These are phyloP conservation scores for Ormyrus labotus DNA, from an alignment of 2,888 invertebrate species.

Conservation along the genomic window DNA sequence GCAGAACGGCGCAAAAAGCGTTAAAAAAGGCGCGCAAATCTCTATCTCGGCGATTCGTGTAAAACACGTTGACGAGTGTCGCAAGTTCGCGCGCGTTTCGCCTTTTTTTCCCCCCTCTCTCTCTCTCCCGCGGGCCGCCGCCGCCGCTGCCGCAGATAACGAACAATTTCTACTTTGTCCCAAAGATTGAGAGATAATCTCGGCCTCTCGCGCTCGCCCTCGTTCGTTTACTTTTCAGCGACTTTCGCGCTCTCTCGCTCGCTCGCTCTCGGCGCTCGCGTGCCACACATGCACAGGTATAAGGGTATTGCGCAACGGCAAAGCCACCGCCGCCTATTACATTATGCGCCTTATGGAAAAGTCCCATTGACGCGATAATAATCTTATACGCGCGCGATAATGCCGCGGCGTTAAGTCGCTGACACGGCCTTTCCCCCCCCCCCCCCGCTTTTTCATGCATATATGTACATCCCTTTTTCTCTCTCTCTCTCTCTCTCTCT, in stretches of 20 bases:
- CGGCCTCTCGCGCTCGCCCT: constrained; percentile 17
- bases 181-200: constrained; percentile 54
- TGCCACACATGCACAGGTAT: constrained; percentile 28
- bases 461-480: background rate
- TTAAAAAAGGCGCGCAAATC: background rate
- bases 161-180: constrained; percentile 55
- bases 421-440: background rate
- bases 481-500: background rate
- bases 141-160: constrained; percentile 30
- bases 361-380: constrained; percentile 58
- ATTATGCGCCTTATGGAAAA: constrained; percentile 57
- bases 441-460: background rate
- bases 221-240: constrained; percentile 53
- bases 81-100: constrained; percentile 38
- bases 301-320: constrained; percentile 40
- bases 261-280: constrained; percentile 6
- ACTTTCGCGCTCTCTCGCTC: constrained; percentile 38
- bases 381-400: constrained; percentile 51
- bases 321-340: constrained; percentile 43
- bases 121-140: background rate
- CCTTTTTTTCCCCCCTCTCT: background rate
- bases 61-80: constrained; percentile 46
- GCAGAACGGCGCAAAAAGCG: no score
- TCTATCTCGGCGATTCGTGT: constrained; percentile 4
- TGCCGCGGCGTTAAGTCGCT: constrained; percentile 45